Evolutionary conservation across 2,113 vertebrate genomes (phyloP), one percentile per base, ranked within the genome.

Genomic region (Phrynosoma blainvillii): DNA sequence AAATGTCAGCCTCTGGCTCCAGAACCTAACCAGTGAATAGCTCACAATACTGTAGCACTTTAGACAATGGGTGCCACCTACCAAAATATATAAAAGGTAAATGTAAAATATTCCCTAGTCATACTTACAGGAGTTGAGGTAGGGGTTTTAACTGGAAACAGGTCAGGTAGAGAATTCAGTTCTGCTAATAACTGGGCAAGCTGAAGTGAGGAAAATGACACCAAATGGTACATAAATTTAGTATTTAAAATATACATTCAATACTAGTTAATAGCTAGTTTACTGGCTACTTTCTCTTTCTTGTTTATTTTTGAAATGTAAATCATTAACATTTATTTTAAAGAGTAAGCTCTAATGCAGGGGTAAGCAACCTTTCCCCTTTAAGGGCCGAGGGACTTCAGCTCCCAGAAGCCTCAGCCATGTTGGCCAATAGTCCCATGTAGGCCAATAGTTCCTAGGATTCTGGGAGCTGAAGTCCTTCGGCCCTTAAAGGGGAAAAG

Each of bases 151-250:
- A 97, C 95, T 0, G 96, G 96, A 82, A 97, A 97, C 70, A 98
- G 91, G 74, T 98, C 97, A 0, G 98, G 98, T 95, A 98, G 94
- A 0, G 97, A 97, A 89, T 96, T 97, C 94, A 99, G 91, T 93
- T 99, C 98, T 74, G 98, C 98, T 95, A 99, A 95, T 82, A 99
- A 94, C 93, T 98, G 98, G 30, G 98, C 98, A 82, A 99, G 97
- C 99, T 99, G 93, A 65, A 96, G 96, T 52, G 47, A 75, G 73
- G 94, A 88, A 6, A 25, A 93, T 65, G 13, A 14, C 4, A 0
- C 42, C 88, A 91, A 94, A 90, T 56, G 68, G 54, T 81, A 2
- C 79, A 25, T 32, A 88, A 87, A 83, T 66, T 90, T 77, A 71
- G 59, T 62, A 89, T 86, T 52, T 36, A 68, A 84, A 21, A 90